phyloP scores from a whole-genome alignment of 2,113 vertebrate genomes.

The Dryoscopus gambensis region DNA sequence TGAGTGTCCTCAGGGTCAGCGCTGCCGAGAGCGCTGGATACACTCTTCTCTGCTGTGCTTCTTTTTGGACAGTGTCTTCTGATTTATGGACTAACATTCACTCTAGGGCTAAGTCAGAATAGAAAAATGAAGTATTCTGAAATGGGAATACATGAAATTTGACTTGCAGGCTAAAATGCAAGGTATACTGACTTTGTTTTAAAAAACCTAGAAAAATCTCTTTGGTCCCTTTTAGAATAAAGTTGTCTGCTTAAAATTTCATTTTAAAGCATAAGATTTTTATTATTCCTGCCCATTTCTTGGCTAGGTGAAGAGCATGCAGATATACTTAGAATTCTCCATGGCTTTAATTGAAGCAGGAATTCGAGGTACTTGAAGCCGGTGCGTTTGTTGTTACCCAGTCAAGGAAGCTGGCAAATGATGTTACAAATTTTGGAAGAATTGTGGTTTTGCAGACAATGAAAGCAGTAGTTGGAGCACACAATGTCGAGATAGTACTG shows the following conservation, averaged over 20 bases:
- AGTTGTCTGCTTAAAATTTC: not conserved
- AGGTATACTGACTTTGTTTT: not conserved
- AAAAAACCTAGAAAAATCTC: not conserved
- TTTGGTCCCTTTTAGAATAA: not conserved
- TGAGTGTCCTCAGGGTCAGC: not conserved
- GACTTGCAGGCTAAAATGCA: not conserved
- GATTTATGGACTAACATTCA: not conserved
- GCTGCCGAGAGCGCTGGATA: not conserved
- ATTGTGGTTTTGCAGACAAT: conserved; percentile 37
- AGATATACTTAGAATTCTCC: not conserved
- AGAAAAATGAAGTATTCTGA: not conserved
- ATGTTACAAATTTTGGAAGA: conserved; percentile 19
- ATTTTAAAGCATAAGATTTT: not conserved
- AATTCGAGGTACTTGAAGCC: not conserved
- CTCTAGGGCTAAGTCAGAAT: not conserved
- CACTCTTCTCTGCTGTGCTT: not conserved
- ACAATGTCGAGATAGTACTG: not conserved
- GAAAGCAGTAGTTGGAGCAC: not conserved
- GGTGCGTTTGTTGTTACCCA: not conserved
- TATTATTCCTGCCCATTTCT: not conserved
- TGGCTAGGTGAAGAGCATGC: not conserved
- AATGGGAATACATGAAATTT: not conserved
- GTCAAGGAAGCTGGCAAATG: conserved; percentile 18
- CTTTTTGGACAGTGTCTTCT: not conserved
- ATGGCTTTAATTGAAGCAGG: not conserved